These are phyloP conservation scores for Druceiella hillmani DNA, from an alignment of 2,888 invertebrate genomes.

Conservation along the genomic window DNA sequence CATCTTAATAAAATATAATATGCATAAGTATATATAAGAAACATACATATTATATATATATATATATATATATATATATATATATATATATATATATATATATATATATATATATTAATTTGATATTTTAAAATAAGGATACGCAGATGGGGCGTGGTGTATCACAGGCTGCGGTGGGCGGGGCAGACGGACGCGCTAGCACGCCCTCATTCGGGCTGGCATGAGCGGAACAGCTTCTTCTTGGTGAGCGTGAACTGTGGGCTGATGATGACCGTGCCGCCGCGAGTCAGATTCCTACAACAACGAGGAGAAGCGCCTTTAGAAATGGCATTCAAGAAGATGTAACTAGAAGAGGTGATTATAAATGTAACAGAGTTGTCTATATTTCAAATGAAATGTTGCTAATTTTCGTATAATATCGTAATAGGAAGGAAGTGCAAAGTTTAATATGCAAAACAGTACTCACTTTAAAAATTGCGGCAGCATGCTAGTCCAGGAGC, in stretches of 20 bases:
- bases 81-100: conserved; percentile 18
- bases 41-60: no score
- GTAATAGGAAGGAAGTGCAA: no score
- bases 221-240: conserved; percentile 84
- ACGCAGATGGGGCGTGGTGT: conserved; percentile 38
- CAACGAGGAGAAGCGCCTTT: conserved; percentile 19
- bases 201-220: conserved; percentile 50
- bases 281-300: conserved; percentile 75
- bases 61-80: conserved; percentile 12
- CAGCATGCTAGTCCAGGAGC: conserved; percentile 81
- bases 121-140: conserved; percentile 53
- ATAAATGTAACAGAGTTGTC: no score
- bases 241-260: conserved; percentile 85
- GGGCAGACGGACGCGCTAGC: background rate
- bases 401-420: no score
- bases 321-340: conserved; percentile 1
- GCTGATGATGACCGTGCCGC: conserved; percentile 85
- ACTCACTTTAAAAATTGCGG: conserved; percentile 89
- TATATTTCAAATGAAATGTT: no score
- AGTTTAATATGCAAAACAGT: no score
- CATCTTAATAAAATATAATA: conserved; percentile 51
- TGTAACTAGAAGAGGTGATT: background rate
- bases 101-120: conserved; percentile 48
- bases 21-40: no score
- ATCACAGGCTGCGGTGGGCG: conserved; percentile 25